Evolutionary conservation across 1,140 invertebrate genomes (phyloP), one percentile per base, ranked within the genome.

Genomic region (Rhyzopertha dominica): DNA sequence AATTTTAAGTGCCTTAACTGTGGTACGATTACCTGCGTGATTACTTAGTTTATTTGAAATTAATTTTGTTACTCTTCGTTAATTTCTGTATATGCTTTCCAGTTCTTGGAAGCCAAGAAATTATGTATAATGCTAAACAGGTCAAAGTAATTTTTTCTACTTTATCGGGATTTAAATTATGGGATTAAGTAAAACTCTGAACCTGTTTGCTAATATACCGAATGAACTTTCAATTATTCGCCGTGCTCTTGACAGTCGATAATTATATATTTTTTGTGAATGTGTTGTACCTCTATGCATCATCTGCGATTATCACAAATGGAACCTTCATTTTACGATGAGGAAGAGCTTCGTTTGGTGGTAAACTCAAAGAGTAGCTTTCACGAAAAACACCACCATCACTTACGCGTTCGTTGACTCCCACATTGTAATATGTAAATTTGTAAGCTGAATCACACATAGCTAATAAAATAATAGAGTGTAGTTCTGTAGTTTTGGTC

Each of bases 181-280:
- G 9, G 37, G 17, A 19, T 24, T 26, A 19, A 45, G 20, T 2
- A 50, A 29, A 5, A 50, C 26, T 13, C 48, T 13, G 36, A 51
- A 51, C 13, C 24, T 31, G 19, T 47, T 50, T 20, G 37, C 19
- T 16, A 40, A 42, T 36, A 69, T 67, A 28, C 69, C 67, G 53
- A 72, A 72, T 8, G 63, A 53, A 58, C 61, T 66, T 62, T 69
- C 63, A 34, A 69, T 54, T 22, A 53, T 51, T 42, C 62, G 25
- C 39, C 67, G 56, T 34, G 61, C 62, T 49, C 67, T 47, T 20
- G 51, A 60, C 39, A 69, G 51, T 31, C 63, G 48, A 45, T 74
- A 75, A 49, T 76, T 74, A 54, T 66, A 75, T 41, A 73, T 58
- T 45, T 56, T 54, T 53, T 73, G 50, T 46, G 61, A 34, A 7